Evolutionary conservation across 1,140 invertebrate species (phyloP).

Genomic region (Probaryconus sp.): DNA sequence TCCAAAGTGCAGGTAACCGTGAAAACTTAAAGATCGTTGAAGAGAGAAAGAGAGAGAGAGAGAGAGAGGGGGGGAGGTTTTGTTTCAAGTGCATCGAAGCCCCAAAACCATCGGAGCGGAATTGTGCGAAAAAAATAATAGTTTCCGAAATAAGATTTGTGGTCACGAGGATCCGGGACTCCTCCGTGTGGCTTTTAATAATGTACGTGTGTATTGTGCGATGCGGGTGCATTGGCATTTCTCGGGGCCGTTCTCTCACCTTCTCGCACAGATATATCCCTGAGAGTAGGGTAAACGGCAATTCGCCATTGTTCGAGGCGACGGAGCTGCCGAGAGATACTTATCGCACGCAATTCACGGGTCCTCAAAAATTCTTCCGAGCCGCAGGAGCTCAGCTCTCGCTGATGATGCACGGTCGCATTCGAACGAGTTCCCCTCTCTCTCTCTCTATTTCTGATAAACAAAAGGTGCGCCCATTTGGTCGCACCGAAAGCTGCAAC

Average conservation of each 20-base stretch:
- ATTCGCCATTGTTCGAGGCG: constrained; percentile 62
- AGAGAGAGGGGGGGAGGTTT: no score
- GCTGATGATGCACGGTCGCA: constrained; percentile 60
- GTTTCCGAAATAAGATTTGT: no score
- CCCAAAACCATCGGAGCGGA: no score
- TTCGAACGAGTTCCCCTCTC: constrained; percentile 46
- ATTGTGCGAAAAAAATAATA: no score
- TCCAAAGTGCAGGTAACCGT: no score
- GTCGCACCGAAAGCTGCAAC: constrained; percentile 69
- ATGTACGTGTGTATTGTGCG: no score
- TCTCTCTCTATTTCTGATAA: constrained; percentile 34
- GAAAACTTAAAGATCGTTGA: no score
- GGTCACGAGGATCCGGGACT: no score
- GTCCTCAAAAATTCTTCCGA: constrained; percentile 61
- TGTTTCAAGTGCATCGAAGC: no score
- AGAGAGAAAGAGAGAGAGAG: no score
- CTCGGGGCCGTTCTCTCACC: constrained; percentile 47
- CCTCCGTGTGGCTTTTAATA: no score
- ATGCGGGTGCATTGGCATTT: constrained; percentile 64
- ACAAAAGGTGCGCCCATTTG: constrained; percentile 63
- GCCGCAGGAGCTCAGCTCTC: constrained; percentile 58
- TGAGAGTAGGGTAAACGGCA: constrained; percentile 58
- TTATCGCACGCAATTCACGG: constrained; percentile 63
- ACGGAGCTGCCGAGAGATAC: constrained; percentile 58
- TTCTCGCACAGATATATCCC: constrained; percentile 54